Evolutionary conservation across 2,113 vertebrate species (phyloP).

Genomic region (Lasiurus borealis): DNA sequence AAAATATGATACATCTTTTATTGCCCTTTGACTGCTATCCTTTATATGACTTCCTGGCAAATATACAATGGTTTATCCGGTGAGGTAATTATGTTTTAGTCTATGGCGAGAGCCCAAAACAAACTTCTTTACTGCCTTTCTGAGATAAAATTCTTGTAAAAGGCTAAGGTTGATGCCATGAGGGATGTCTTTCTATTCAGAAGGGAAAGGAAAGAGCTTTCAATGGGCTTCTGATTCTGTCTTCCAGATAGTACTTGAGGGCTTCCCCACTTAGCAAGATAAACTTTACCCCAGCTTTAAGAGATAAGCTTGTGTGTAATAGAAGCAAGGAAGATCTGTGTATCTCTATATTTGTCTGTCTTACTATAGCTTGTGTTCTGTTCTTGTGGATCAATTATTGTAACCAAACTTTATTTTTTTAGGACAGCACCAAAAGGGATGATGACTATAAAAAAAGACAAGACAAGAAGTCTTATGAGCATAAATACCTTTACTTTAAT

Average conservation of each 20-base stretch:
- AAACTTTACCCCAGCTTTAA: background rate
- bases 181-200: slow-evolving; percentile 6
- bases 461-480: background rate
- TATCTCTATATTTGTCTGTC: background rate
- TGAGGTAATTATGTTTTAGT: slow-evolving; percentile 52
- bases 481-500: background rate
- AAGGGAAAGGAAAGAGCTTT: background rate
- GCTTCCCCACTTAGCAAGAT: background rate
- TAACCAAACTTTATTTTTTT: background rate
- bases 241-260: background rate
- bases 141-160: slow-evolving; percentile 46
- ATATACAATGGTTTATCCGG: background rate
- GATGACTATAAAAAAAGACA: background rate
- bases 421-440: background rate
- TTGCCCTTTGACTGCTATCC: background rate
- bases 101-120: slow-evolving; percentile 50
- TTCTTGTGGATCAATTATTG: background rate
- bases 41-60: slow-evolving; percentile 57
- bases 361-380: background rate
- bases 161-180: background rate
- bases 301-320: background rate
- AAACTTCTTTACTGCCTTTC: slow-evolving; percentile 4
- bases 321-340: background rate
- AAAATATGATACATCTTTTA: background rate
- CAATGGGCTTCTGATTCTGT: background rate